phyloP scores from a whole-genome alignment of 2,888 invertebrate genomes.

The Ichneumoninae sp. region DNA sequence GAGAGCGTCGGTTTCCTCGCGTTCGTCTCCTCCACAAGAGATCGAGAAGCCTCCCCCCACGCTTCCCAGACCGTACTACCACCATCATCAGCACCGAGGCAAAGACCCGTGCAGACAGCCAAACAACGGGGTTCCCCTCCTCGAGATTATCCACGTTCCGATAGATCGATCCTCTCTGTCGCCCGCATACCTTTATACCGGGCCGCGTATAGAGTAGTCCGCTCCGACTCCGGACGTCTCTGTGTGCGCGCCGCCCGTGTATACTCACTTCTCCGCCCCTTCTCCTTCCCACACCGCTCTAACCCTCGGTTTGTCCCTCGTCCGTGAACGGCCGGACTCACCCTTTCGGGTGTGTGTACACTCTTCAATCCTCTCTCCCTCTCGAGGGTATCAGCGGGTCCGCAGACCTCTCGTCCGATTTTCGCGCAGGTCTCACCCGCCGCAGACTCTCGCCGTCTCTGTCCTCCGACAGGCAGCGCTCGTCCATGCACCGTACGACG shows the following conservation, averaged over 20 bases:
- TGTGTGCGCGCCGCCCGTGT: slow-evolving; percentile 41
- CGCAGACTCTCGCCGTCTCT: slow-evolving; percentile 63
- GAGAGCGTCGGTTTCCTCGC: slow-evolving; percentile 41
- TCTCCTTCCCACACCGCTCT: neutral
- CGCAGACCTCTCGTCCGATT: slow-evolving; percentile 75
- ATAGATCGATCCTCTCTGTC: slow-evolving; percentile 82
- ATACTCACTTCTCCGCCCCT: slow-evolving; percentile 18
- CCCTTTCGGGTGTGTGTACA: slow-evolving; percentile 44
- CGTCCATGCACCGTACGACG: slow-evolving; percentile 43
- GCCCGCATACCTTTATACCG: slow-evolving; percentile 77
- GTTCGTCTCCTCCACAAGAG: slow-evolving; percentile 42
- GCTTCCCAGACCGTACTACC: slow-evolving; percentile 59
- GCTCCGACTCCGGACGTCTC: slow-evolving; percentile 51
- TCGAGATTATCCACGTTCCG: slow-evolving; percentile 76
- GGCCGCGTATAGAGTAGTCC: slow-evolving; percentile 44
- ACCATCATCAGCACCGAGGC: slow-evolving; percentile 69
- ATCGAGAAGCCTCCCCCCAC: slow-evolving; percentile 23
- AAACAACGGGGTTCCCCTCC: slow-evolving; percentile 73
- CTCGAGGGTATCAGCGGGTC: slow-evolving; percentile 66
- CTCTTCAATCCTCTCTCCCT: slow-evolving; percentile 67
- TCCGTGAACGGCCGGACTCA: slow-evolving; percentile 15
- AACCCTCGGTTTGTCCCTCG: slow-evolving; percentile 3
- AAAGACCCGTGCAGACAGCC: slow-evolving; percentile 75
- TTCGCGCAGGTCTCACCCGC: slow-evolving; percentile 68
- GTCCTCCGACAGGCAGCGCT: neutral